Evolutionary conservation across 2,888 invertebrate genomes (phyloP).

Genomic region (Atherix ibis): DNA sequence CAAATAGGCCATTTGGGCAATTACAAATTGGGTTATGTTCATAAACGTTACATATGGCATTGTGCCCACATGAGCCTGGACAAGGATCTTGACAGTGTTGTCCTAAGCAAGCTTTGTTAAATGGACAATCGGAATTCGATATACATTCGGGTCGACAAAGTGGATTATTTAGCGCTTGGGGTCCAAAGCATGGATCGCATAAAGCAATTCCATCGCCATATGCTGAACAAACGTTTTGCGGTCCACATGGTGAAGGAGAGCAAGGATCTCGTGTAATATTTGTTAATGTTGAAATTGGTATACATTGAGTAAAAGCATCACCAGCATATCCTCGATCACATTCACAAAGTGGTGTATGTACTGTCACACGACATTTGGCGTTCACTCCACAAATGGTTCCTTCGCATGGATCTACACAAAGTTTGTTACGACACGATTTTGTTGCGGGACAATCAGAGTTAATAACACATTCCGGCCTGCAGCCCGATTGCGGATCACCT

Average conservation of each 20-base stretch:
- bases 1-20: conserved; percentile 48
- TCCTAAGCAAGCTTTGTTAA: conserved; percentile 57
- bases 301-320: conserved; percentile 63
- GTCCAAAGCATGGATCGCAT: conserved; percentile 59
- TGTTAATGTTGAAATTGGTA: conserved; percentile 36
- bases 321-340: conserved; percentile 66
- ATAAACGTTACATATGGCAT: conserved; percentile 53
- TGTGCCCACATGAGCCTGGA: conserved; percentile 61
- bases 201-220: conserved; percentile 62
- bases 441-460: conserved; percentile 64
- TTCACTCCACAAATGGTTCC: conserved; percentile 62
- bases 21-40: conserved; percentile 58
- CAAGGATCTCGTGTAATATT: conserved; percentile 54
- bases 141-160: conserved; percentile 71
- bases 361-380: conserved; percentile 61
- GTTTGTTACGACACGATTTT: conserved; percentile 58
- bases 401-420: conserved; percentile 59
- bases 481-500: conserved; percentile 65
- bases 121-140: conserved; percentile 62
- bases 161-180: conserved; percentile 50
- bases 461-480: conserved; percentile 62
- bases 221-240: conserved; percentile 48
- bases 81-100: conserved; percentile 64
- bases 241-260: conserved; percentile 60
- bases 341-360: conserved; percentile 69